Conservation (phyloP, 2,113 vertebrate genomes). For the Myrmecophaga tridactyla region DNA sequence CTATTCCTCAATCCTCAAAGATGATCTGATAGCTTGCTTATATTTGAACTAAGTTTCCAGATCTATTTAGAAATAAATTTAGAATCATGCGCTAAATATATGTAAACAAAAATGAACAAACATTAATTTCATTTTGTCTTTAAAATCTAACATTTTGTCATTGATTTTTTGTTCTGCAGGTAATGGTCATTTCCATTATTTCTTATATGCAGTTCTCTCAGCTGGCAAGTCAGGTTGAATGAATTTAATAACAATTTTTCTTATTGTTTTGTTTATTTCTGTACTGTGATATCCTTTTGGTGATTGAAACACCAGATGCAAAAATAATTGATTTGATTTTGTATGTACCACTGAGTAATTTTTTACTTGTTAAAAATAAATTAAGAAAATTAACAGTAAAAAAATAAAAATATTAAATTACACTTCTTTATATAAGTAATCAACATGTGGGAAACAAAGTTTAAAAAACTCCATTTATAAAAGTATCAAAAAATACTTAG, state of each 20-base stretch:
- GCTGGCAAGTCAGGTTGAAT: slow-evolving; percentile 11
- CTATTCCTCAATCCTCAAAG: neutral
- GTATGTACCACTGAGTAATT: slow-evolving; percentile 37
- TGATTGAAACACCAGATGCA: slow-evolving; percentile 47
- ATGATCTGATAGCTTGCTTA: slow-evolving; percentile 1
- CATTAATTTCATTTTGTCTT: slow-evolving; percentile 53
- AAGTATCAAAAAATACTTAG: too few species aligned
- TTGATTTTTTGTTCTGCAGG: neutral
- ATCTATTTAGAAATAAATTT: slow-evolving; percentile 36
- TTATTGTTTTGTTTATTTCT: slow-evolving; percentile 49
- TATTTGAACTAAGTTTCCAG: neutral
- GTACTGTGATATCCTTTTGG: slow-evolving; percentile 33
- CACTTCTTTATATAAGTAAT: too few species aligned
- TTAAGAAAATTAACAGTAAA: slow-evolving; percentile 43
- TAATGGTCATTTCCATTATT: neutral
- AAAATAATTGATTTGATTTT: slow-evolving; percentile 47
- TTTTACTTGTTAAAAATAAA: slow-evolving; percentile 69
- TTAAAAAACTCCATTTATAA: too few species aligned
- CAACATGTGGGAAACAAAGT: too few species aligned
- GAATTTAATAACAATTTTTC: slow-evolving; percentile 37
- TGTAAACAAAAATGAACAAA: neutral
- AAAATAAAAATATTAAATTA: too few species aligned
- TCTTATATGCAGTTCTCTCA: slow-evolving; percentile 26
- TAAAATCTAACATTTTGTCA: slow-evolving; percentile 24
- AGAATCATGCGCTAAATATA: neutral